phyloP scores from a whole-genome alignment of 53 echinoderm and acorn worm genomes.

The Apostichopus leukothele region DNA sequence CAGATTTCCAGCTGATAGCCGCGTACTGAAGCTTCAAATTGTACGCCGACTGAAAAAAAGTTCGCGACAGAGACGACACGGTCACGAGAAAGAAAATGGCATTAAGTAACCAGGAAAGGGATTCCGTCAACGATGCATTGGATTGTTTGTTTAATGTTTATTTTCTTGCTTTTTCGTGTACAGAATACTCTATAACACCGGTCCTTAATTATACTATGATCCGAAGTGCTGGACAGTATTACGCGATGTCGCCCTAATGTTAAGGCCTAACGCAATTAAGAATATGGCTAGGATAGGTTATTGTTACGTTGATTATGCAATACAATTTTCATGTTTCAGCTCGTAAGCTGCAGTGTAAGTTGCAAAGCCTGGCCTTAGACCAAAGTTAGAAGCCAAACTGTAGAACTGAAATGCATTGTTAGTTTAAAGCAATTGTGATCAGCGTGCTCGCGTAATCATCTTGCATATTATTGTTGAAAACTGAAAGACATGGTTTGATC shows the following conservation, averaged over 20 bases:
- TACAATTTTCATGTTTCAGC: neutral
- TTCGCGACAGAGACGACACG: neutral
- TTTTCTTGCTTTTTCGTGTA: neutral
- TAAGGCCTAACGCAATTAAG: neutral
- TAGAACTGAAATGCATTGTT: too few species aligned
- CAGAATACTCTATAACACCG: too few species aligned
- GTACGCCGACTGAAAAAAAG: neutral
- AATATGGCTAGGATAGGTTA: neutral
- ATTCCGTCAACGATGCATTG: conserved; percentile 17
- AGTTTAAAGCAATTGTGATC: too few species aligned
- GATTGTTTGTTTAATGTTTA: neutral
- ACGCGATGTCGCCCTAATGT: neutral
- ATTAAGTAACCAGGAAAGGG: conserved; percentile 4
- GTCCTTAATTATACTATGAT: too few species aligned
- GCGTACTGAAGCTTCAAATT: neutral
- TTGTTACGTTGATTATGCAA: neutral
- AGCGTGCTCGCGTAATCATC: too few species aligned
- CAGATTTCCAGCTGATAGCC: neutral
- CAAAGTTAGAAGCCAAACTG: too few species aligned
- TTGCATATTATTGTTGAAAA: too few species aligned
- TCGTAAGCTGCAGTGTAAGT: too few species aligned
- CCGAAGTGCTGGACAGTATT: neutral
- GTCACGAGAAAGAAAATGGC: conserved; percentile 2
- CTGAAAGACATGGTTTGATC: too few species aligned
- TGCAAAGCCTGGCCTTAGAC: too few species aligned